Base-by-base conservation (phyloP, 2,797 vertebrate genomes). In the Xenops minutus region DNA sequence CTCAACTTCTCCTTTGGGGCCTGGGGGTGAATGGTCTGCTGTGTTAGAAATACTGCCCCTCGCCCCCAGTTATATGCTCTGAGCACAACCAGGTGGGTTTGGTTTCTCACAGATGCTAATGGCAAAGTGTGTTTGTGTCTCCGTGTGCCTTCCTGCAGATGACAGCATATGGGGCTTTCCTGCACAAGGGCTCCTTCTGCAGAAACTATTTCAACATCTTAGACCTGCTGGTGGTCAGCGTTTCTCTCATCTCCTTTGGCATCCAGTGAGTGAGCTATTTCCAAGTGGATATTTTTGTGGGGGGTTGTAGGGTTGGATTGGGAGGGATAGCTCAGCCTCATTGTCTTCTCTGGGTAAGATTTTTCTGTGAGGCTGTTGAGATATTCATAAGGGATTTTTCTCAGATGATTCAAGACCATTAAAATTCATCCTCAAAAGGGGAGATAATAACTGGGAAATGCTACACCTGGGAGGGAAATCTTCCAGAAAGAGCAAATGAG, bases 201-300 rank as follows among this genome's bases (percentile, higher is more conserved):
- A 98, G 99, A 89, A 99, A 99, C 97, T 99, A 99, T 96, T 99
- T 99, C 98, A 99, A 99, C 98, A 99, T 99, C 96, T 93, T 99
- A 94, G 99, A 99, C 97, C 98, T 99, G 97, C 98, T 99, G 96
- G 99, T 99, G 96, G 99, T 99, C 98, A 99, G 99, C 76, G 99
- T 99, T 95, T 99, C 99, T 55, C 99, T 99, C 98, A 99, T 99
- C 98, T 99, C 99, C 88, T 99, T 99, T 92, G 99, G 99, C 94
- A 99, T 99, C 98, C 99, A 99, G 99, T 99, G 98, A 99, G 99
- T 99, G 93, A 89, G 51, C 55, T 68, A 2, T 95, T 87, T 87
- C 71, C 34, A 62, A 26, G 59, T 80, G 67, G 3, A 21, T 88
- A 12, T 44, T 44, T 64, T 9, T 12, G 0, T 12, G 54, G 1